These are phyloP conservation scores for Esox masquinongy DNA, from an alignment of 2,797 vertebrate genomes.

Conservation along the genomic window DNA sequence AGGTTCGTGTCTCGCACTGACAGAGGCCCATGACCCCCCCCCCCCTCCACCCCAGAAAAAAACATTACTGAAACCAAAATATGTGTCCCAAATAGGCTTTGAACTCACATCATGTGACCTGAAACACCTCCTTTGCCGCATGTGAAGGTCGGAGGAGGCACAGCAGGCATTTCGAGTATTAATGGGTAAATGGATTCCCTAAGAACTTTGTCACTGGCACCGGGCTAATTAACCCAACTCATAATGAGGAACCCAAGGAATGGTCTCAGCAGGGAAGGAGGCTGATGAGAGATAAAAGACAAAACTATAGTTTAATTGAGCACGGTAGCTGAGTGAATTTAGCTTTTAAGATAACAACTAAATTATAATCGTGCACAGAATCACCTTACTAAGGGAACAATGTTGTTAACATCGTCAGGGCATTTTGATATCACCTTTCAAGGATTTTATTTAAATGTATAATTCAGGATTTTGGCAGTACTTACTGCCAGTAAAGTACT, in stretches of 20 bases:
- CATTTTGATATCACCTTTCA: not conserved
- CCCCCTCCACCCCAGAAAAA: not conserved
- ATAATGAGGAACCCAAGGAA: conserved; percentile 61
- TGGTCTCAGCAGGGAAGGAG: conserved; percentile 46
- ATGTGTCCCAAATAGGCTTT: not conserved
- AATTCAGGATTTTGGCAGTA: no score
- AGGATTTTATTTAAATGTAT: not conserved
- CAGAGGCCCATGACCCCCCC: not conserved
- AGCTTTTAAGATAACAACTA: not conserved
- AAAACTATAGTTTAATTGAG: not conserved
- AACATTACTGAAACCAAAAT: not conserved
- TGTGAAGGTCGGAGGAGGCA: conserved; percentile 3
- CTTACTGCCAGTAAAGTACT: no score
- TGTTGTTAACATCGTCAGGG: not conserved
- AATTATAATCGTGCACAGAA: not conserved
- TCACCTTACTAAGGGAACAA: not conserved
- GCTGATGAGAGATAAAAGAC: not conserved
- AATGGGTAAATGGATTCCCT: conserved; percentile 62
- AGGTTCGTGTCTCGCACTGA: not conserved
- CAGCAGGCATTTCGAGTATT: conserved; percentile 49
- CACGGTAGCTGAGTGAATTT: not conserved
- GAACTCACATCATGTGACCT: not conserved
- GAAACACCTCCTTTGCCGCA: conserved; percentile 21
- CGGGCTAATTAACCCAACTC: conserved; percentile 64
- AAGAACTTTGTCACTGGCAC: conserved; percentile 45